Conservation (phyloP, 2,797 vertebrate species). For the Cryptoprocta ferox region DNA sequence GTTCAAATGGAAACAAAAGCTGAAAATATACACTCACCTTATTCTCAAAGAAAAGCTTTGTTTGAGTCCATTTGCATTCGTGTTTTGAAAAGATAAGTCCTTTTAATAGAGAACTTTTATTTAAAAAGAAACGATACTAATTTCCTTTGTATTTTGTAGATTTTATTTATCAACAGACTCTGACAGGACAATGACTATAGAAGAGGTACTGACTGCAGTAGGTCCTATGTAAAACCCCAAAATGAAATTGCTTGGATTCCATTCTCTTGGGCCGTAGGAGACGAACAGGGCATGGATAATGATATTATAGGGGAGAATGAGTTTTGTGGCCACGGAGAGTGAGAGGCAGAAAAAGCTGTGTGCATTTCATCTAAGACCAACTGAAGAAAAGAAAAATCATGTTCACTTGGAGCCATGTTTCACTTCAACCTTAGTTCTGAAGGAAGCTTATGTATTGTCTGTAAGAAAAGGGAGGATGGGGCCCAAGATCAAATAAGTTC, state of each 20-base stretch:
- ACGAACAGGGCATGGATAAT: background rate
- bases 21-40: background rate
- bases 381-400: background rate
- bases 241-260: background rate
- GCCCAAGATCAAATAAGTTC: background rate
- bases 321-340: background rate
- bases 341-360: background rate
- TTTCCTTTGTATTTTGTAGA: constrained; percentile 5
- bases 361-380: background rate
- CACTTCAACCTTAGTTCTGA: background rate
- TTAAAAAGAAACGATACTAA: constrained; percentile 16
- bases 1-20: constrained; percentile 26
- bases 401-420: background rate
- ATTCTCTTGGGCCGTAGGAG: background rate
- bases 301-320: background rate
- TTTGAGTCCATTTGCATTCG: background rate
- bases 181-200: background rate
- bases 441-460: background rate
- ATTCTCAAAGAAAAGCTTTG: constrained; percentile 1
- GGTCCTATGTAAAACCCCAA: background rate
- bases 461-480: background rate
- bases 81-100: constrained; percentile 8
- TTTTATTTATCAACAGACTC: constrained; percentile 20
- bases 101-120: constrained; percentile 27
- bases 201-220: background rate